Evolutionary conservation across 2,888 invertebrate species (phyloP), one percentile per base, ranked within the genome.

Genomic region (Apocheima hispidaria): DNA sequence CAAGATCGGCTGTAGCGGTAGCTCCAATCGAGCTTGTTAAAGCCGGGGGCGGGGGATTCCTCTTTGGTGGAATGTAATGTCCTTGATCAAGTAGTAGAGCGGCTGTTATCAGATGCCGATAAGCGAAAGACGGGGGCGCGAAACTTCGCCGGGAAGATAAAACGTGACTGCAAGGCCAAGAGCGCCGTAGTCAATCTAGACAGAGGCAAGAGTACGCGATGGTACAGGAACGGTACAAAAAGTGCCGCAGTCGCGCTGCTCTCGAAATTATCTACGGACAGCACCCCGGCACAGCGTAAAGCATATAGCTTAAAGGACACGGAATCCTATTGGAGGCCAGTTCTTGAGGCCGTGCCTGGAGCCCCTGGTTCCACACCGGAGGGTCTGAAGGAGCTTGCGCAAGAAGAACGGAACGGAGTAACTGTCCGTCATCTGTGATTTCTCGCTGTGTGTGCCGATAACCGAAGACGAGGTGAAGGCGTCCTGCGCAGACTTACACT

Each of bases 301-400:
- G n/a, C n/a, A n/a, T n/a, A n/a, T n/a, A n/a, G n/a, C n/a, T n/a
- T n/a, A n/a, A n/a, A n/a, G n/a, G n/a, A n/a, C n/a, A 6, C 26
- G 43, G 43, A 23, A 23, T n/a, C 26, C 43, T n/a, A 43, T 26
- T 43, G 43, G 43, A 26, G 43, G 4, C 43, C 43, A 0, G n/a
- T 43, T 3, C 21, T 43, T 3, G 43, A 43, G 26, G 21, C 23
- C 3, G 21, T 23, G 43, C 26, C 43, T 21, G 43, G 43, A 21
- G 43, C 43, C 6, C 43, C 43, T 14, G 43, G 43, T 3, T 26
- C 43, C n/a, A n/a, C 43, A 4, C 7, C n/a, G 21, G 43, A 21
- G 6, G 43, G n/a, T n/a, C n/a, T n/a, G n/a, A n/a, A n/a, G n/a
- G n/a, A n/a, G n/a, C n/a, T n/a, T n/a, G n/a, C n/a, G n/a, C n/a